Evolutionary conservation across 2,888 invertebrate species (phyloP).

Genomic region (Latrodectus hesperus): DNA sequence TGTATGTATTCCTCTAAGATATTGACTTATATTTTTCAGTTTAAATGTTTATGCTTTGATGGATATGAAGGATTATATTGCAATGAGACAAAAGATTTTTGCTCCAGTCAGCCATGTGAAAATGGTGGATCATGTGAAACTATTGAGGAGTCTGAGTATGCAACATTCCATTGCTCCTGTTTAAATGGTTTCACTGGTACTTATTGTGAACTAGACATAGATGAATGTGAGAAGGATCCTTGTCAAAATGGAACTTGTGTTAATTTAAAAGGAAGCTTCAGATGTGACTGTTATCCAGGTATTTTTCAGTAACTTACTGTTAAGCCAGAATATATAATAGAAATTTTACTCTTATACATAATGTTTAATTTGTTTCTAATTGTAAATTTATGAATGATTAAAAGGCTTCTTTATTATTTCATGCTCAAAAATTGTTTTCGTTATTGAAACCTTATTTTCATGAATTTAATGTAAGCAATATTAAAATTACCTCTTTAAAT

Average conservation of each 20-base stretch:
- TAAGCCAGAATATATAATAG: too few species aligned
- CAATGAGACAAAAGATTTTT: constrained; percentile 44
- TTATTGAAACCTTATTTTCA: too few species aligned
- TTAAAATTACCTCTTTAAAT: too few species aligned
- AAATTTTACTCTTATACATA: too few species aligned
- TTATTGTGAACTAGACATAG: constrained; percentile 66
- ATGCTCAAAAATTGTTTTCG: too few species aligned
- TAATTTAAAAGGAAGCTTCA: constrained; percentile 93
- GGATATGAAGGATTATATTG: constrained; percentile 61
- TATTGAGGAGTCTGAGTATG: constrained; percentile 8
- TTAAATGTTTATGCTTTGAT: constrained; percentile 57
- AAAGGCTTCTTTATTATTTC: too few species aligned
- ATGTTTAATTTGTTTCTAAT: too few species aligned
- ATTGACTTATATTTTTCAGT: constrained; percentile 17
- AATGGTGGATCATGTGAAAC: constrained; percentile 58
- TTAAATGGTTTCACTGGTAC: constrained; percentile 66
- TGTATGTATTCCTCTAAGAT: neutral
- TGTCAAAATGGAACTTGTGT: constrained; percentile 81
- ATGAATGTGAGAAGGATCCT: constrained; percentile 68
- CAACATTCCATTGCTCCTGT: constrained; percentile 51
- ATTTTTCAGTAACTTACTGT: neutral
- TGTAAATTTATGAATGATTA: too few species aligned
- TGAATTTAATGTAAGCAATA: too few species aligned
- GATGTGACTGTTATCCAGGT: constrained; percentile 89
- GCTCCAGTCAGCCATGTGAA: constrained; percentile 46